Evolutionary conservation across 2,113 vertebrate species (phyloP).

Genomic region (Pan paniscus): DNA sequence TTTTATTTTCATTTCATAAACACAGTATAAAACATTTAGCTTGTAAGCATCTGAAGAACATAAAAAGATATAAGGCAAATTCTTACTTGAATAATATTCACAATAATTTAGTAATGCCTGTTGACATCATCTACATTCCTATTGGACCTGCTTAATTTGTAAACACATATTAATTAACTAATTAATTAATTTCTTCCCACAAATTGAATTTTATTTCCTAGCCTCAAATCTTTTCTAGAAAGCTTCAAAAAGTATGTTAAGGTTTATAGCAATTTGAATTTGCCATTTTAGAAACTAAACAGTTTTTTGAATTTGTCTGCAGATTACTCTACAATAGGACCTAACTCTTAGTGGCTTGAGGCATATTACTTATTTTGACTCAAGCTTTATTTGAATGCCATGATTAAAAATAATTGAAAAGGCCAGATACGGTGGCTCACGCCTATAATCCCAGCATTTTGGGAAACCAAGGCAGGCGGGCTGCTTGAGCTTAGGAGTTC

Average conservation of each 20-base stretch:
- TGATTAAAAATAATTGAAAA: slow-evolving; percentile 76
- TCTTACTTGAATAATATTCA: slow-evolving; percentile 43
- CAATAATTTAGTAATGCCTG: slow-evolving; percentile 60
- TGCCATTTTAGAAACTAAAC: slow-evolving; percentile 80
- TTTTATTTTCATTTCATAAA: background rate
- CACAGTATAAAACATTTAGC: background rate
- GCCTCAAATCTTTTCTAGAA: slow-evolving; percentile 76
- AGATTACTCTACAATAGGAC: slow-evolving; percentile 75
- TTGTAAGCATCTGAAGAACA: background rate
- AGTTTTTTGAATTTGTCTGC: slow-evolving; percentile 80
- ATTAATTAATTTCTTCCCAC: slow-evolving; percentile 77
- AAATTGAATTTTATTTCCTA: slow-evolving; percentile 75
- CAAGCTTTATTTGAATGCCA: slow-evolving; percentile 74
- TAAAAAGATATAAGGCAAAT: background rate
- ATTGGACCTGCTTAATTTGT: slow-evolving; percentile 75
- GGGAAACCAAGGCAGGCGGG: too few species aligned
- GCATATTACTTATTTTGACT: slow-evolving; percentile 81
- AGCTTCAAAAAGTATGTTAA: slow-evolving; percentile 79
- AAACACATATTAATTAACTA: slow-evolving; percentile 62
- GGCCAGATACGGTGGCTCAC: background rate
- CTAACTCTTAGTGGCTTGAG: slow-evolving; percentile 73
- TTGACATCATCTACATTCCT: slow-evolving; percentile 71
- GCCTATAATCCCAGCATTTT: too few species aligned
- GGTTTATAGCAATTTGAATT: slow-evolving; percentile 79
- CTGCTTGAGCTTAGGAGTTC: too few species aligned